These are phyloP conservation scores for Netelia melanura DNA, from an alignment of 2,888 invertebrate species.

Conservation along the genomic window DNA sequence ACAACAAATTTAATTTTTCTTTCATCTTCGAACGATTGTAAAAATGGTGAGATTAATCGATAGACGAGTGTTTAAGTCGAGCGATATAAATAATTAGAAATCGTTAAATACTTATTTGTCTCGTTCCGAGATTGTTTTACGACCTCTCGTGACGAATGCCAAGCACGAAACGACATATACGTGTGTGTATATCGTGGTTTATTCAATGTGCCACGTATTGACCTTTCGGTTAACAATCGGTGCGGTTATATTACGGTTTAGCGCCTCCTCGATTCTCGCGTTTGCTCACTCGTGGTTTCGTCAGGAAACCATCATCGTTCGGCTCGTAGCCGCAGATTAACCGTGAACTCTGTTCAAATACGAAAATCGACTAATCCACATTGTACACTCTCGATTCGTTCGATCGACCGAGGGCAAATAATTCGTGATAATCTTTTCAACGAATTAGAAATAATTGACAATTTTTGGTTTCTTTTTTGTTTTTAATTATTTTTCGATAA, in stretches of 20 bases:
- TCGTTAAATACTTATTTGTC: conserved; percentile 59
- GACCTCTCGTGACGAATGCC: conserved; percentile 54
- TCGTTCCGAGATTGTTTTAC: conserved; percentile 54
- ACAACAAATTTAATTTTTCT: neutral
- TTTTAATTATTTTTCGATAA: too few relatives aligned
- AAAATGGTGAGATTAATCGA: conserved; percentile 30
- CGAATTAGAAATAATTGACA: too few relatives aligned
- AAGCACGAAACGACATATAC: conserved; percentile 19
- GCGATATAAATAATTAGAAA: conserved; percentile 60
- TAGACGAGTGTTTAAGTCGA: conserved; percentile 13
- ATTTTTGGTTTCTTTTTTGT: too few relatives aligned
- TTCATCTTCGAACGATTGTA: conserved; percentile 1
- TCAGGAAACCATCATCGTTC: conserved; percentile 50
- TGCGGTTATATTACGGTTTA: conserved; percentile 49
- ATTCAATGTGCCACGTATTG: conserved; percentile 41
- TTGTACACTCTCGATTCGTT: too few relatives aligned
- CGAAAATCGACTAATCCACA: neutral
- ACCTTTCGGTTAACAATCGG: conserved; percentile 63
- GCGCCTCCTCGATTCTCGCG: conserved; percentile 34
- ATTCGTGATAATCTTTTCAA: too few relatives aligned
- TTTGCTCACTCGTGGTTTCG: conserved; percentile 43
- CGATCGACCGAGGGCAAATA: too few relatives aligned
- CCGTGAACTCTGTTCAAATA: conserved; percentile 58
- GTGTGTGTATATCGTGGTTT: neutral
- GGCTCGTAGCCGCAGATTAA: conserved; percentile 48